phyloP scores from a whole-genome alignment of 2,888 invertebrate species.

The Phymatocera aterrima region DNA sequence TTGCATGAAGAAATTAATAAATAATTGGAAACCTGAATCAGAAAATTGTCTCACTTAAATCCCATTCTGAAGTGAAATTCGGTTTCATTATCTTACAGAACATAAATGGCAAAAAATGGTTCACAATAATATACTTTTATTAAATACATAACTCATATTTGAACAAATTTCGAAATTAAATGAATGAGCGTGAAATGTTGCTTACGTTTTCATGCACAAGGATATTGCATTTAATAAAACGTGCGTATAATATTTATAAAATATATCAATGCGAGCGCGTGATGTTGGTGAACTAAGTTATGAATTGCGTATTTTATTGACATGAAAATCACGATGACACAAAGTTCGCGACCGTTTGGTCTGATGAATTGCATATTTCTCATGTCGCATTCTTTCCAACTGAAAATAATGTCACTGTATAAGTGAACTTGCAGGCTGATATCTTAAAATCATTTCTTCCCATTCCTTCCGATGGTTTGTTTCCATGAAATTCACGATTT shows the following conservation, averaged over 20 bases:
- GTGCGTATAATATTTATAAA: not conserved
- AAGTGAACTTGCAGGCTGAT: too few species aligned
- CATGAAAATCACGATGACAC: too few species aligned
- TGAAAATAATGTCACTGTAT: not conserved
- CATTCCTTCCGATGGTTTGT: constrained; percentile 77
- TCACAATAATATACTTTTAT: not conserved
- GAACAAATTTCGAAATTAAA: too few species aligned
- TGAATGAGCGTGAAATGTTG: too few species aligned
- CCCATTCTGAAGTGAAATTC: not conserved
- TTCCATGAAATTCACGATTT: constrained; percentile 76
- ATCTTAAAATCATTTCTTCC: constrained; percentile 75
- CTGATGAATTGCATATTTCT: not conserved
- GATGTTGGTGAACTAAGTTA: too few species aligned
- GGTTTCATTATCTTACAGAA: not conserved
- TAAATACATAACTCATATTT: too few species aligned
- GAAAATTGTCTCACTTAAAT: not conserved
- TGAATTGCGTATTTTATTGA: too few species aligned
- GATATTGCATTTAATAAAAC: too few species aligned
- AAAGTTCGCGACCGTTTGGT: too few species aligned
- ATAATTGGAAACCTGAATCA: not conserved
- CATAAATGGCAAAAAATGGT: not conserved
- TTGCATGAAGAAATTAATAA: not conserved
- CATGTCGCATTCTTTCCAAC: not conserved
- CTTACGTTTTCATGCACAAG: too few species aligned
- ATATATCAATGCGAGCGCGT: too few species aligned